Evolutionary conservation across 2,113 vertebrate genomes (phyloP), one percentile per base, ranked within the genome.

Genomic region (Varanus komodoensis): DNA sequence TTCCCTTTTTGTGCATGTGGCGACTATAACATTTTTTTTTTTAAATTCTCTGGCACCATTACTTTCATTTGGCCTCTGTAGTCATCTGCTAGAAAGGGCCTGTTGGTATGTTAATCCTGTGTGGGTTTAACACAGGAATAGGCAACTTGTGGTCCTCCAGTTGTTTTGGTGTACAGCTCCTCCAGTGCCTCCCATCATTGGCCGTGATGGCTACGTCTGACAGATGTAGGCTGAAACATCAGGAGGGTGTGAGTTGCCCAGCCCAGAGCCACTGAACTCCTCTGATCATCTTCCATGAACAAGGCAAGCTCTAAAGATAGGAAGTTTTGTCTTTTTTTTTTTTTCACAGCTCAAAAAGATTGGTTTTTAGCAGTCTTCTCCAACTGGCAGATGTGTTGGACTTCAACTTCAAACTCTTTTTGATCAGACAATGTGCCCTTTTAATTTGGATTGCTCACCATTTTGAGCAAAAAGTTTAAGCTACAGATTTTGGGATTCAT

Each of bases 11-110:
- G 29, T 71, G 48, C 38, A 44, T 29, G 38, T 81, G 29, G 34
- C 77, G 1, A 80, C 61, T 32, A 75, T 38, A n/a, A 17, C 17
- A 61, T 27, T 27, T 50, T 88, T 79, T 44, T 44, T 44, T 54
- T 54, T 17, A 21, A 78, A 68, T 68, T 80, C 54, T 83, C 64
- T 34, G 32, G 44, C 50, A 9, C 21, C 77, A 27, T 61, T 89
- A 11, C 48, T 84, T 89, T 84, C 64, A 19, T 93, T 89, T 84
- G 80, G 80, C 61, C 82, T 34, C 5, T 82, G 14, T 52, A 74
- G 48, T 32, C 75, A 64, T 73, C 27, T 79, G 38, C 27, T 19
- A 61, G 17, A 4, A 19, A 14, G 4, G 68, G 21, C 3, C 27
- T n/a, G 69, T n/a, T 69, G 12, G 9, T 68, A 14, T 32, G 48